Base-by-base conservation (phyloP, 2,113 vertebrate genomes). In the Cyprinodon tularosa region DNA sequence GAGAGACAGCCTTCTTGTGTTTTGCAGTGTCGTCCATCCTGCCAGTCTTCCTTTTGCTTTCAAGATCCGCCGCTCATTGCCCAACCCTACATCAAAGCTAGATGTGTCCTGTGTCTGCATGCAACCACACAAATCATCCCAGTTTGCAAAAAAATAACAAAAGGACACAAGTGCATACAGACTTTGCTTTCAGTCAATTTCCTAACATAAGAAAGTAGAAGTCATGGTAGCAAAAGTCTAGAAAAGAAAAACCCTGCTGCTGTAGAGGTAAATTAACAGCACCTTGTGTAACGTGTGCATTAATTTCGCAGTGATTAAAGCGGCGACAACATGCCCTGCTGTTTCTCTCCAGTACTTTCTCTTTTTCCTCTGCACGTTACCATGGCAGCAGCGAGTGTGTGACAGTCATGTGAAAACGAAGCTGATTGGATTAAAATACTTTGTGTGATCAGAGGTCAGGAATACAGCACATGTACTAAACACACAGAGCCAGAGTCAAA, bases 341-440 rank as follows among this genome's bases (percentile, higher is more conserved):
- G 63, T 82, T 81, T 81, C 72, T 20, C 71, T 75, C 65, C 22
- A 3, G 62, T 66, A 36, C 80, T 87, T 70, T 84, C 78, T 82
- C 77, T 63, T 64, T 83, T 86, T 88, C 73, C 83, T 87, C 87
- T 81, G 66, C 80, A 74, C 65, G 90, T 95, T 91, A 67, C 93
- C 92, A 94, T 94, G 78, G 93, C 85, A 92, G 87, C 93, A 66
- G 80, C 10, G 65, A 82, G 86, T 92, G 93, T 93, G 84, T 95
- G 94, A 94, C 93, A 92, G 93, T 95, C 94, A 95, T 94, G 94
- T 95, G 94, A 94, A 94, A 90, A 93, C 76, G 86, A 91, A 93
- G 91, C 92, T 93, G 92, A 95, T 94, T 93, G 93, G 93, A 94
- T 95, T 95, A 95, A 95, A 94, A 95, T 95, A 94, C 92, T 94